Evolutionary conservation across 2,888 invertebrate genomes (phyloP), one percentile per base, ranked within the genome.

Genomic region (Pimpla rufipes): DNA sequence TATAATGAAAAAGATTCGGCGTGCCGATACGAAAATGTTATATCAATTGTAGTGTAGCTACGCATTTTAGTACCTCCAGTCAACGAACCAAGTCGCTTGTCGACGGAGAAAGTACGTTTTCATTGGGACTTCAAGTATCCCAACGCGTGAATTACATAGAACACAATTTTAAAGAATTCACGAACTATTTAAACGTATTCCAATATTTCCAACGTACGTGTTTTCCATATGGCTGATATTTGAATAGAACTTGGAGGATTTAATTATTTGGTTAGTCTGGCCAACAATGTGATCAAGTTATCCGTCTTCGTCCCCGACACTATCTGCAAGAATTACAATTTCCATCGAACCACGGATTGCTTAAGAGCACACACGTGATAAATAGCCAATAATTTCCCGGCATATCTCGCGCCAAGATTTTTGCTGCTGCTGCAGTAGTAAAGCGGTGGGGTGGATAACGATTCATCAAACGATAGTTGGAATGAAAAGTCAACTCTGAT

Each of bases 291-390:
- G 3, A 45, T 45, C 13, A 11, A 45, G n/a, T 13, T 4, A 13
- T 42, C 45, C 52, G 52, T 55, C 23, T 23, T 23, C 23, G 23
- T 55, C 21, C 2, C 2, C 45, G 4, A 45, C 3, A n/a, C 23
- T 23, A 23, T 0, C 47, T 4, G n/a, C 47, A 21, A 55, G 37
- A 35, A 59, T 59, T 16, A n/a, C 37, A 59, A 59, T 57, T 35
- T 57, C 35, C 57, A 57, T 37, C 37, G 59, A 16, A 1, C 6
- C 6, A 29, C 23, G 6, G 7, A 37, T 68, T 68, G 68, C 68
- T 37, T 50, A 68, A 68, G 7, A 50, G 37, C 45, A 11, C 42
- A 42, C 8, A 62, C 37, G 37, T 52, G 68, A 68, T 52, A 50
- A 68, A 50, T 50, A 11, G 35, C 18, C 11, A 35, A 50, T 50